Conservation (phyloP, 2,888 invertebrate genomes). For the Callyntrura guangdongensis region DNA sequence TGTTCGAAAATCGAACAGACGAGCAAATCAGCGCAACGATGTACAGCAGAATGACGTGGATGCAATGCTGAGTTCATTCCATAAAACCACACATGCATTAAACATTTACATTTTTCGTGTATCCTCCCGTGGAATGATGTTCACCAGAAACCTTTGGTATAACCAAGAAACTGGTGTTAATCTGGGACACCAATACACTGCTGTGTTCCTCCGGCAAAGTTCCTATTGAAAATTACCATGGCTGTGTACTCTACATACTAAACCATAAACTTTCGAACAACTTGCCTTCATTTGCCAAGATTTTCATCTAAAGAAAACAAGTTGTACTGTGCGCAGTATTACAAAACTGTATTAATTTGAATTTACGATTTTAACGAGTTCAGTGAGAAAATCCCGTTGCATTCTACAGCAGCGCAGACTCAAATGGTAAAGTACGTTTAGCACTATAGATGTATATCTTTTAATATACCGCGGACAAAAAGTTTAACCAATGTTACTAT, state of each 20-base stretch:
- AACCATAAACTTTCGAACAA: slow-evolving; percentile 19
- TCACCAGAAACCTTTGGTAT: background rate
- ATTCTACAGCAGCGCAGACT: too few species aligned
- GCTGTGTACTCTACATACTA: background rate
- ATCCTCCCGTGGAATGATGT: background rate
- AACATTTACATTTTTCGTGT: slow-evolving; percentile 37
- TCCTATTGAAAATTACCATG: background rate
- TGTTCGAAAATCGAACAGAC: background rate
- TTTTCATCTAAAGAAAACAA: slow-evolving; percentile 42
- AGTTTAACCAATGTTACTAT: too few species aligned
- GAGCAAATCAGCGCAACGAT: slow-evolving; percentile 56
- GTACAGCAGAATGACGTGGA: slow-evolving; percentile 52
- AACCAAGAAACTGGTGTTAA: slow-evolving; percentile 20
- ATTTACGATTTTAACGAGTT: slow-evolving; percentile 67
- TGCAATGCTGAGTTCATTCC: slow-evolving; percentile 66
- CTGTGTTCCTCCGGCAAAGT: background rate
- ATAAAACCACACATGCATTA: slow-evolving; percentile 58
- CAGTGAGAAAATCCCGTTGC: too few species aligned
- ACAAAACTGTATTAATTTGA: slow-evolving; percentile 57
- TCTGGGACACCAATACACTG: slow-evolving; percentile 26
- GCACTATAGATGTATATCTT: too few species aligned
- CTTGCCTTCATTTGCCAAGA: slow-evolving; percentile 65
- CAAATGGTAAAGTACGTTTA: too few species aligned
- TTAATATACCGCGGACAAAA: too few species aligned
- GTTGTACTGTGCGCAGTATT: background rate